These are phyloP conservation scores for Schlechtendalia chinensis DNA, from an alignment of 1,140 invertebrate species.

Conservation along the genomic window DNA sequence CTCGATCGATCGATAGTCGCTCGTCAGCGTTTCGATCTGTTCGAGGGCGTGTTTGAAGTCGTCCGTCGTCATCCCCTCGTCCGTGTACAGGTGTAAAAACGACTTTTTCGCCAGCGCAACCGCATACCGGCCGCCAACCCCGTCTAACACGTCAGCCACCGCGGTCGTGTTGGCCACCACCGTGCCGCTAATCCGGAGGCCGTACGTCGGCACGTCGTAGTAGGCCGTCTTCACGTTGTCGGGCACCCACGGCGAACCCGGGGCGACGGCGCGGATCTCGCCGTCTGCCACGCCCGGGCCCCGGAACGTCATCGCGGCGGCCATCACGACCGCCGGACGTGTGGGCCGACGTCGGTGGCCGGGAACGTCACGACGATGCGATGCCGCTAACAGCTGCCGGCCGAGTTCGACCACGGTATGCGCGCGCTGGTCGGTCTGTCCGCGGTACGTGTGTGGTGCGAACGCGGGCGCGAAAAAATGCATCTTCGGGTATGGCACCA, in stretches of 20 bases:
- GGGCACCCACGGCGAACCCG: slow-evolving; percentile 1
- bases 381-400: not conserved
- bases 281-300: not conserved
- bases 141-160: slow-evolving; percentile 5
- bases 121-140: not conserved
- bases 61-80: not conserved
- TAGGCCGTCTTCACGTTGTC: slow-evolving; percentile 19
- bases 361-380: not conserved
- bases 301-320: slow-evolving; percentile 34
- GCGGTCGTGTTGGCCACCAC: slow-evolving; percentile 32
- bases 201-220: slow-evolving; percentile 17
- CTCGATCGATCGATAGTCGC: slow-evolving; percentile 10
- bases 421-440: slow-evolving; percentile 59
- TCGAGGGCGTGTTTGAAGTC: not conserved
- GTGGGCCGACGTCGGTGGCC: not conserved
- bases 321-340: not conserved
- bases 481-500: slow-evolving; percentile 60
- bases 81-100: not conserved
- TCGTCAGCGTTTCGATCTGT: not conserved
- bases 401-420: not conserved
- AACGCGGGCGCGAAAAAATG: slow-evolving; percentile 64
- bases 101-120: not conserved
- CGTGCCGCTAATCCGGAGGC: slow-evolving; percentile 23
- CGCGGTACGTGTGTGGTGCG: slow-evolving; percentile 64
- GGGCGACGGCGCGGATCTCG: too few species aligned